phyloP scores from a whole-genome alignment of 2,797 vertebrate species.

The Centropyge bicolor region DNA sequence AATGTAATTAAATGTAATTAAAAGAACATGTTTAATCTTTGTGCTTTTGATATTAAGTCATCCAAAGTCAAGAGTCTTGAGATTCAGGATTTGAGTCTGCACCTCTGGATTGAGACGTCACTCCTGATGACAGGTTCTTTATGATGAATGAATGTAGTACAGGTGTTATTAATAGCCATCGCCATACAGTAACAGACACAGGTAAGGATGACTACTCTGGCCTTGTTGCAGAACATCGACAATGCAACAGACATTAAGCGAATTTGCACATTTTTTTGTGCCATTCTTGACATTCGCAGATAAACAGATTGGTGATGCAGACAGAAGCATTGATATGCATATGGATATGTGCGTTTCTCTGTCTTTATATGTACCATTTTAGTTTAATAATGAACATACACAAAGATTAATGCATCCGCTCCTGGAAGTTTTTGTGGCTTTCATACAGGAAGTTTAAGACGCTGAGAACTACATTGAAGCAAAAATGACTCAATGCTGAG shows the following conservation, averaged over 20 bases:
- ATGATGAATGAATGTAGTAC: background rate
- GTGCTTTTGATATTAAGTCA: too few relatives aligned
- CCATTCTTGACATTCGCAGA: background rate
- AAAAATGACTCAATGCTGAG: conserved; percentile 29
- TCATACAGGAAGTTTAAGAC: background rate
- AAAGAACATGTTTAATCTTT: too few relatives aligned
- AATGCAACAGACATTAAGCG: background rate
- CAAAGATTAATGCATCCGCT: conserved; percentile 5
- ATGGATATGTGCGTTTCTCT: too few relatives aligned
- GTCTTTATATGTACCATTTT: background rate
- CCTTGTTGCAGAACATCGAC: background rate
- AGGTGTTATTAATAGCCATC: background rate
- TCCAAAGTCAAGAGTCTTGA: background rate
- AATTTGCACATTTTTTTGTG: background rate
- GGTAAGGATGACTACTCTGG: background rate
- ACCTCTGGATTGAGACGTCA: too few relatives aligned
- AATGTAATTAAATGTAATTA: too few relatives aligned
- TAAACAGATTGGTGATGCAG: background rate
- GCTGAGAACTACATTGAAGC: background rate
- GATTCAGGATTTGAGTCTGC: background rate
- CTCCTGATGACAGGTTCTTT: background rate
- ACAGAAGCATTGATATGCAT: background rate
- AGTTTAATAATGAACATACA: conserved; percentile 13
- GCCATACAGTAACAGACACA: too few relatives aligned
- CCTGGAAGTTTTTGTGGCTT: conserved; percentile 5